These are phyloP conservation scores for Actias luna DNA, from an alignment of 2,888 invertebrate genomes.

Conservation along the genomic window DNA sequence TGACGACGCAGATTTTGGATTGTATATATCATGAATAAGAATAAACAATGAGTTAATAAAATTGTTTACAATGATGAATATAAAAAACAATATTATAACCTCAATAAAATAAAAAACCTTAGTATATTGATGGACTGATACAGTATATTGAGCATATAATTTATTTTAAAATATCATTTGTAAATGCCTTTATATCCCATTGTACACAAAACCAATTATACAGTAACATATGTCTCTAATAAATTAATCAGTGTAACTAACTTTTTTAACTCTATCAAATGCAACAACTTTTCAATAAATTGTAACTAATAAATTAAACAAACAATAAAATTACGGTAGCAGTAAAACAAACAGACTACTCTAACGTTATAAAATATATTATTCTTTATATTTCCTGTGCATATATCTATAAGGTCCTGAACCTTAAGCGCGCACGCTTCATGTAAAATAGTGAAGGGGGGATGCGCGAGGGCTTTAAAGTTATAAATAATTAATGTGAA, in stretches of 20 bases:
- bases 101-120: background rate
- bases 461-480: conserved; percentile 37
- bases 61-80: background rate
- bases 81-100: background rate
- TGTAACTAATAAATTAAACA: conserved; percentile 36
- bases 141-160: no score
- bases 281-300: conserved; percentile 27
- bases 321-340: conserved; percentile 41
- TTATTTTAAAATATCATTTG: background rate
- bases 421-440: conserved; percentile 54
- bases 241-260: background rate
- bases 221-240: background rate
- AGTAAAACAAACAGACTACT: conserved; percentile 58
- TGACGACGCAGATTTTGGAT: background rate
- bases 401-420: conserved; percentile 25
- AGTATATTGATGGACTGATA: no score
- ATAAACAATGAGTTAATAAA: background rate
- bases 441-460: conserved; percentile 20
- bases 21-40: background rate
- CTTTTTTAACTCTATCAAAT: background rate
- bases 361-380: conserved; percentile 64
- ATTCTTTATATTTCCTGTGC: conserved; percentile 52
- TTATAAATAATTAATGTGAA: conserved; percentile 59
- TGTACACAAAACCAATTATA: background rate
- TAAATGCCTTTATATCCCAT: background rate